phyloP scores from a whole-genome alignment of 1,140 invertebrate species.

The Psix sp. region DNA sequence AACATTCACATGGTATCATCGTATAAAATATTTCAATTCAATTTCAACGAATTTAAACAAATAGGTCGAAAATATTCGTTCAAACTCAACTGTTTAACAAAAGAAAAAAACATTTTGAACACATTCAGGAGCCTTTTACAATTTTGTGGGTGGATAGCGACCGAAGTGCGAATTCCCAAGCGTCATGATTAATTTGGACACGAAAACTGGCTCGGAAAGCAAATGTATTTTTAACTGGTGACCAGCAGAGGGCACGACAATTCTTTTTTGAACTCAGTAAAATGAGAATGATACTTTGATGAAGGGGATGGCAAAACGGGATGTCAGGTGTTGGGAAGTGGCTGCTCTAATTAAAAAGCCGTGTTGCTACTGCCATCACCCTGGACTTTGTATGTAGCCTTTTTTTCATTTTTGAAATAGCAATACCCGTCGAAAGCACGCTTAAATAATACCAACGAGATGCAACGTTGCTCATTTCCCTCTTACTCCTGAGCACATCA shows the following conservation, averaged over 20 bases:
- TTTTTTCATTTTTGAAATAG: conserved; percentile 76
- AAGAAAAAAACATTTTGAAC: conserved; percentile 47
- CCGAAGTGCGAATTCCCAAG: conserved; percentile 55
- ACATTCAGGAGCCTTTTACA: conserved; percentile 44
- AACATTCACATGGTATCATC: too few relatives aligned
- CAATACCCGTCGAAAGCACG: conserved; percentile 66
- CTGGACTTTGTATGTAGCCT: conserved; percentile 63
- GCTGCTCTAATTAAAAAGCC: conserved; percentile 77
- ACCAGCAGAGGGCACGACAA: conserved; percentile 57
- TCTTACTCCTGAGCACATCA: conserved; percentile 56
- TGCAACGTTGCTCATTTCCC: conserved; percentile 50
- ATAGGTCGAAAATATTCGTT: conserved; percentile 34
- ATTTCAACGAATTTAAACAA: conserved; percentile 28
- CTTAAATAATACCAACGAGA: conserved; percentile 72
- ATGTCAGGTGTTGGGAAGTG: conserved; percentile 73
- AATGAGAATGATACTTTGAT: conserved; percentile 76
- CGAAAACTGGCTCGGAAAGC: conserved; percentile 54
- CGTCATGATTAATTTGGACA: conserved; percentile 59
- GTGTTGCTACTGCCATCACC: conserved; percentile 72
- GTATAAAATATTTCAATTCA: conserved; percentile 20
- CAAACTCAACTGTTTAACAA: conserved; percentile 15
- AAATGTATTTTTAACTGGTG: conserved; percentile 61
- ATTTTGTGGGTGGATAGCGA: conserved; percentile 53
- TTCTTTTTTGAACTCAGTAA: conserved; percentile 67
- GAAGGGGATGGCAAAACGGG: conserved; percentile 70